Evolutionary conservation across 2,113 vertebrate species (phyloP), one percentile per base, ranked within the genome.

Genomic region (Balaenoptera acutorostrata): DNA sequence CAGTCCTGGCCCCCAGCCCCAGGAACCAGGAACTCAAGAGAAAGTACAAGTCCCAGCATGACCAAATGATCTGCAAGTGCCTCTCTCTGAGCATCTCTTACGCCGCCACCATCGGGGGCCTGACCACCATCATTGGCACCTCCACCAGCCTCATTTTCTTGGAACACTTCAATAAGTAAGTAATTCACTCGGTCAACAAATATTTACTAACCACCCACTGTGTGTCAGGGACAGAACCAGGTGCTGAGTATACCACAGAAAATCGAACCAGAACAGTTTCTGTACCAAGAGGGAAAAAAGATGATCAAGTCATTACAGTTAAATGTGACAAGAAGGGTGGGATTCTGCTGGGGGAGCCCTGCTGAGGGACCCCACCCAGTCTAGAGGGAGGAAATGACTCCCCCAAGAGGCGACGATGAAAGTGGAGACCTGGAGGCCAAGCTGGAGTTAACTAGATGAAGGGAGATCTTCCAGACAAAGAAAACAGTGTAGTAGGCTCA

Each of bases 61-160:
- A 99, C 96, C 99, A 99, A 86, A 99, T 99, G 99, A 98, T 99
- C 98, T 99, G 99, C 96, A 99, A 99, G 97, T 99, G 99, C 95
- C 99, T 99, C 69, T 99, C 99, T 0, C 99, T 99, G 95, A 99
- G 99, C 98, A 99, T 99, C 96, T 99, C 99, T 4, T 99, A 99
- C 0, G 99, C 99, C 0, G 99, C 99, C 0, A 99, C 99, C 86
- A 99, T 99, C 1, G 99, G 99, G 3, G 99, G 99, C 15, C 99
- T 99, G 93, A 99, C 99, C 98, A 99, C 99, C 98, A 99, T 99
- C 98, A 99, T 99, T 0, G 99, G 99, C 66, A 99, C 99, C 0
- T 99, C 99, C 33, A 99, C 99, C 98, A 99, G 99, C 98, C 99
- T 99, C 97, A 99, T 99, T 91, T 99, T 99, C 95, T 98, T 99